Conservation (phyloP, 2,797 vertebrate species). For the Vireo griseus region DNA sequence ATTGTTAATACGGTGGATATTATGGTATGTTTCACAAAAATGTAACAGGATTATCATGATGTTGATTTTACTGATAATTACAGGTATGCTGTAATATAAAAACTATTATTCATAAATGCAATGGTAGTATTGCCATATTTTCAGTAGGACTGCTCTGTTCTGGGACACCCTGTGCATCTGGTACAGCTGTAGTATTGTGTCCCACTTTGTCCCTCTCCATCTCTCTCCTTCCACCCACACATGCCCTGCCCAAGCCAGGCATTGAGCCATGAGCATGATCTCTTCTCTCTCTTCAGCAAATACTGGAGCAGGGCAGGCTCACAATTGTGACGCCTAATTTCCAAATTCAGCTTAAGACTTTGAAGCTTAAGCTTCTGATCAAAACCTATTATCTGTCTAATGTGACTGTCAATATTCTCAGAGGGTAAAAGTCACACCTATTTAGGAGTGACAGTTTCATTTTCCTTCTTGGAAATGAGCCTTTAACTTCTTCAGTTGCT, state of each 20-base stretch:
- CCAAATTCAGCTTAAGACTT: not conserved
- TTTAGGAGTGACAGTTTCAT: not conserved
- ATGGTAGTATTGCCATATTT: not conserved
- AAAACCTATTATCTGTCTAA: not conserved
- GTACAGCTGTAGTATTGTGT: not conserved
- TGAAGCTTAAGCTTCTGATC: not conserved
- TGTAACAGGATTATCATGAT: not conserved
- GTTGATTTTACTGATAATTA: not conserved
- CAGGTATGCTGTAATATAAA: not conserved
- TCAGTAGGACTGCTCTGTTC: not conserved
- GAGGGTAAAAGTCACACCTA: not conserved
- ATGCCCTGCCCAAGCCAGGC: not conserved
- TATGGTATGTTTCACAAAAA: not conserved
- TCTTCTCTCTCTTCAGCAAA: not conserved
- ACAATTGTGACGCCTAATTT: not conserved
- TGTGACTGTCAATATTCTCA: not conserved
- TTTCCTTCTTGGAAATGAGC: not conserved
- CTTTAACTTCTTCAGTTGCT: not conserved
- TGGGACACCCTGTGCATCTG: not conserved
- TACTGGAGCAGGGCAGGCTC: not conserved
- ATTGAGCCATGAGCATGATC: fast-evolving
- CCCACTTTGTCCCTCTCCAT: not conserved
- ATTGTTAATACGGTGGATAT: not conserved
- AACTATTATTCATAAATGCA: not conserved
- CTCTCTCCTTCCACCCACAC: not conserved